Evolutionary conservation across 2,113 vertebrate genomes (phyloP).

Genomic region (Poeciliopsis prolifica): DNA sequence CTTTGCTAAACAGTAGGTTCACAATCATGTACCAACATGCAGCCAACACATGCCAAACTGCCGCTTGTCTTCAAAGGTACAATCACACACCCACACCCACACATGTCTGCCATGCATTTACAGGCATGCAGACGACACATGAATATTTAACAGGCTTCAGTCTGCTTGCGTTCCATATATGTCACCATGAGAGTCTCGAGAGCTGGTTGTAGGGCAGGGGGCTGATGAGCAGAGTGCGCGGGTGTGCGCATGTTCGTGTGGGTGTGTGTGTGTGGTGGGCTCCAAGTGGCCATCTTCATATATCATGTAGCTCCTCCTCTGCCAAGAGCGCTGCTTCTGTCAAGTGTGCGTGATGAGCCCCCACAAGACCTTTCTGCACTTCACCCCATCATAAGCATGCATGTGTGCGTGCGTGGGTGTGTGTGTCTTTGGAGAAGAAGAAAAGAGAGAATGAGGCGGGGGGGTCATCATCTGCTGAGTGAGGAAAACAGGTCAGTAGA

Average conservation of each 20-base stretch:
- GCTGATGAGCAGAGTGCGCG: conserved; percentile 60
- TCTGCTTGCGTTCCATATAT: conserved; percentile 77
- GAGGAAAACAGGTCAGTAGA: conserved; percentile 70
- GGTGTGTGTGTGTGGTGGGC: neutral
- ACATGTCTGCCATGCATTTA: conserved; percentile 37
- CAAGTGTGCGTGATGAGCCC: conserved; percentile 73
- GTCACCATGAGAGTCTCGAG: conserved; percentile 72
- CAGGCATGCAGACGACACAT: conserved; percentile 64
- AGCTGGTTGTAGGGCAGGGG: conserved; percentile 69
- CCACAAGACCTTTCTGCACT: conserved; percentile 60
- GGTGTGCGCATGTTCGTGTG: conserved; percentile 17
- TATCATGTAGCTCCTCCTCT: conserved; percentile 68
- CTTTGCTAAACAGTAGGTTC: too few species aligned
- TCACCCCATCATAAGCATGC: conserved; percentile 31
- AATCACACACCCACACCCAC: conserved; percentile 13
- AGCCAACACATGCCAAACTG: conserved; percentile 18
- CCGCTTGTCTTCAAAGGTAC: conserved; percentile 36
- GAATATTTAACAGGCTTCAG: conserved; percentile 78
- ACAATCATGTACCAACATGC: conserved; percentile 1
- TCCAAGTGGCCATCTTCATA: conserved; percentile 74
- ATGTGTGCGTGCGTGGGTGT: conserved; percentile 13
- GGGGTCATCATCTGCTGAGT: conserved; percentile 41
- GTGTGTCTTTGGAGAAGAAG: conserved; percentile 3
- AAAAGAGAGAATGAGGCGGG: conserved; percentile 4
- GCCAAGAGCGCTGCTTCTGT: conserved; percentile 75